Conservation (phyloP, 2,888 invertebrate genomes). For the Gibbula magus region DNA sequence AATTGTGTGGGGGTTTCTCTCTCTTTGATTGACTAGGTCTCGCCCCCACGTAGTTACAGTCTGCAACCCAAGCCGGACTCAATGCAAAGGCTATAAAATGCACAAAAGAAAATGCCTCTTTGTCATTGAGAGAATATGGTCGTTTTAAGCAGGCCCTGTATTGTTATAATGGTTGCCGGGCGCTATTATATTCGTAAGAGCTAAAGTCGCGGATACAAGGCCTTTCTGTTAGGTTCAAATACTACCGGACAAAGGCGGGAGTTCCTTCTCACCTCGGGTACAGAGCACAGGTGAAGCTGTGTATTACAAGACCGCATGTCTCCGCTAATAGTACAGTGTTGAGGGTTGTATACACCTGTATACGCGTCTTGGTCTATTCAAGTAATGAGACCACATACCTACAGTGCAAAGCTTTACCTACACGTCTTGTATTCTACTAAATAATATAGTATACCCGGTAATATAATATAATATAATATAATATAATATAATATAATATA, state of each 20-base stretch:
- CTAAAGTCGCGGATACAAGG: background rate
- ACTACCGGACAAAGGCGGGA: conserved; percentile 1
- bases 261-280: background rate
- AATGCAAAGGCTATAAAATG: conserved; percentile 8
- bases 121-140: conserved; percentile 4
- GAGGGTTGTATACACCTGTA: too few species aligned
- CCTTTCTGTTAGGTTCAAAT: conserved; percentile 12
- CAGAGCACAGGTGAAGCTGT: too few species aligned
- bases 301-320: too few species aligned
- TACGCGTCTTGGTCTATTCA: too few species aligned
- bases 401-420: too few species aligned
- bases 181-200: background rate
- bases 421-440: too few species aligned
- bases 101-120: background rate
- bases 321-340: too few species aligned
- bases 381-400: too few species aligned
- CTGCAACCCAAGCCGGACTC: background rate
- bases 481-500: too few species aligned
- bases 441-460: too few species aligned
- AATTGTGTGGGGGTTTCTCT: background rate
- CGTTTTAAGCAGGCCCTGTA: background rate
- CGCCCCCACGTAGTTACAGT: background rate
- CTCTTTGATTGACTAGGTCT: background rate
- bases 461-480: too few species aligned
- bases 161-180: conserved; percentile 4